Evolutionary conservation across 2,113 vertebrate genomes (phyloP).

Genomic region (Eudorcas thomsonii): DNA sequence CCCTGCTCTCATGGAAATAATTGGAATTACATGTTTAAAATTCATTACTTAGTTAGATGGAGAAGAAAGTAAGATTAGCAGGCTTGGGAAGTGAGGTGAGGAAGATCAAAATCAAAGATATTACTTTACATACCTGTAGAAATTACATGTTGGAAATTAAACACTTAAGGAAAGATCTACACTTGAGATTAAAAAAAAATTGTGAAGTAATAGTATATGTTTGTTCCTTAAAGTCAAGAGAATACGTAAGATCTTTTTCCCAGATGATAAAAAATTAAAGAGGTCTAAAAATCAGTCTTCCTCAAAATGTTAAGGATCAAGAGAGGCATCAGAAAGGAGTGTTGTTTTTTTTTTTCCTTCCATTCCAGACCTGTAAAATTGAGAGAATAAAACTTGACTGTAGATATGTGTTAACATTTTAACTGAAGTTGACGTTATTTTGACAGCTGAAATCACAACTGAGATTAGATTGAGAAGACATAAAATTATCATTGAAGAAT

Average conservation of each 20-base stretch:
- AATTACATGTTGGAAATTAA: background rate
- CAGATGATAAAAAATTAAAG: background rate
- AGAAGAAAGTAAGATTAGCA: background rate
- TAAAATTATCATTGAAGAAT: background rate
- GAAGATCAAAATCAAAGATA: background rate
- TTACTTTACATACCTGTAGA: background rate
- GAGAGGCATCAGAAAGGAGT: background rate
- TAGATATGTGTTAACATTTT: background rate
- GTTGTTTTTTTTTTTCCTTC: background rate
- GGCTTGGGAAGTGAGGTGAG: background rate
- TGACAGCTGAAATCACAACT: conserved; percentile 53
- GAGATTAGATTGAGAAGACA: conserved; percentile 6
- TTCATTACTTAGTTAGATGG: background rate
- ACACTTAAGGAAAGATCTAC: background rate
- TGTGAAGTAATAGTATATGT: background rate
- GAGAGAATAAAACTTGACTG: background rate
- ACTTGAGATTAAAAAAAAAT: background rate
- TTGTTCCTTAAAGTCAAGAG: background rate
- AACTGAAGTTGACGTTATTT: conserved; percentile 55
- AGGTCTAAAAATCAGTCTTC: background rate
- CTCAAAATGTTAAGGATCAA: background rate
- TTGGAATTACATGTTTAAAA: background rate
- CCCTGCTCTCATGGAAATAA: background rate
- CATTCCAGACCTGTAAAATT: background rate
- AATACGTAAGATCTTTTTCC: background rate